Conservation (phyloP, 30 jellyfish, hydroid and myxozoan genomes). For the Rhopilema esculentum region DNA sequence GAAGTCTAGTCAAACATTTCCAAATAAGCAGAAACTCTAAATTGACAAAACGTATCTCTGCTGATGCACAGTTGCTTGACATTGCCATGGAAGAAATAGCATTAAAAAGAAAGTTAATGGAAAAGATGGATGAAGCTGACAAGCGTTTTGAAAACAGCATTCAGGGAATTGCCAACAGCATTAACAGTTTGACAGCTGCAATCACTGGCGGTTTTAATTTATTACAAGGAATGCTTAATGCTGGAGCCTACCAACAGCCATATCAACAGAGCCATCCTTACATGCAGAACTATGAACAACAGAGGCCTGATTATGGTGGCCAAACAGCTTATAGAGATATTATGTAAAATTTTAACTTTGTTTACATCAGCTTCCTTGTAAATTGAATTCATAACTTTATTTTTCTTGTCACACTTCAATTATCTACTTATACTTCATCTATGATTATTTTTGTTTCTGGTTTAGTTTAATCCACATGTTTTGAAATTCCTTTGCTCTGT, state of each 20-base stretch:
- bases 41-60: slow-evolving; percentile 3
- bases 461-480: too few species aligned
- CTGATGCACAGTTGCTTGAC: slow-evolving; percentile 9
- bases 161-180: not conserved
- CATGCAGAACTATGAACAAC: slow-evolving; percentile 4
- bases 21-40: not conserved
- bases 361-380: too few species aligned
- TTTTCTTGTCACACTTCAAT: too few species aligned
- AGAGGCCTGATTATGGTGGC: slow-evolving; percentile 2
- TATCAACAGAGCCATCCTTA: not conserved
- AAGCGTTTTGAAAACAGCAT: not conserved
- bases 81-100: slow-evolving; percentile 2
- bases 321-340: too few species aligned
- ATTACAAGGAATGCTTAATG: slow-evolving; percentile 3
- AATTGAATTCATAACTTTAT: too few species aligned
- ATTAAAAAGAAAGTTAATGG: not conserved
- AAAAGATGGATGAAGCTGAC: not conserved
- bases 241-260: slow-evolving; percentile 1
- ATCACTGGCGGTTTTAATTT: not conserved
- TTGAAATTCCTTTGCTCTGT: too few species aligned
- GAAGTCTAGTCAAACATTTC: not conserved
- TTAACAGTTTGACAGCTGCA: not conserved
- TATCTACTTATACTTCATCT: too few species aligned
- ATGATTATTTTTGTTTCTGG: too few species aligned
- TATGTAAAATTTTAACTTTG: too few species aligned